These are phyloP conservation scores for Natrix natrix DNA, from an alignment of 2,797 vertebrate genomes.

Conservation along the genomic window DNA sequence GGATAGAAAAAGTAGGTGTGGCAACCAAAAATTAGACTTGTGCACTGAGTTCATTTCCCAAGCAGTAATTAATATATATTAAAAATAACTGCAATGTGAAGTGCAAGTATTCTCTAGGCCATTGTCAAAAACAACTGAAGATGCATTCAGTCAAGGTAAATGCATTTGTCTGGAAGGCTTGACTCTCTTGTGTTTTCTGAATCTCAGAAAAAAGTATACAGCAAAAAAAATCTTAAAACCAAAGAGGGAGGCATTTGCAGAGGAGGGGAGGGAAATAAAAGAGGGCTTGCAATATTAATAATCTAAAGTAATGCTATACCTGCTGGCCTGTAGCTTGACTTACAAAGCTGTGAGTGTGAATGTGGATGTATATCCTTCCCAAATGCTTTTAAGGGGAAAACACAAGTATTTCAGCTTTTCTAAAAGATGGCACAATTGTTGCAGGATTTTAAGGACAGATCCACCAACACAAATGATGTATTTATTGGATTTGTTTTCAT, in stretches of 20 bases:
- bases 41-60: conserved; percentile 83
- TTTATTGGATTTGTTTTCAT: background rate
- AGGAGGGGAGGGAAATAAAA: background rate
- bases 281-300: conserved; percentile 90
- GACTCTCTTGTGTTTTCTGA: conserved; percentile 89
- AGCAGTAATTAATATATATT: conserved; percentile 64
- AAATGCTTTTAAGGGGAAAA: conserved; percentile 55
- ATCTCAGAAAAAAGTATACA: conserved; percentile 82
- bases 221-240: conserved; percentile 80
- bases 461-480: background rate
- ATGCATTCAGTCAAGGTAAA: conserved; percentile 89
- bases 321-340: conserved; percentile 30
- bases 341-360: conserved; percentile 24
- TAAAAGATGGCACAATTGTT: background rate
- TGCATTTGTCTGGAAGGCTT: conserved; percentile 82
- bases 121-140: conserved; percentile 89
- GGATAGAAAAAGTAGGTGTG: conserved; percentile 84
- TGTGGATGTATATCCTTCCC: conserved; percentile 32
- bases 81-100: conserved; percentile 77
- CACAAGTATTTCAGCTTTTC: rapidly evolving
- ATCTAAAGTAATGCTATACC: conserved; percentile 70
- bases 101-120: conserved; percentile 88
- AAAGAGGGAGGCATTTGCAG: conserved; percentile 74
- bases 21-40: conserved; percentile 81
- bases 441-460: rapidly evolving